These are phyloP conservation scores for Gnatocerus cornutus DNA, from an alignment of 2,888 invertebrate species.

Conservation along the genomic window DNA sequence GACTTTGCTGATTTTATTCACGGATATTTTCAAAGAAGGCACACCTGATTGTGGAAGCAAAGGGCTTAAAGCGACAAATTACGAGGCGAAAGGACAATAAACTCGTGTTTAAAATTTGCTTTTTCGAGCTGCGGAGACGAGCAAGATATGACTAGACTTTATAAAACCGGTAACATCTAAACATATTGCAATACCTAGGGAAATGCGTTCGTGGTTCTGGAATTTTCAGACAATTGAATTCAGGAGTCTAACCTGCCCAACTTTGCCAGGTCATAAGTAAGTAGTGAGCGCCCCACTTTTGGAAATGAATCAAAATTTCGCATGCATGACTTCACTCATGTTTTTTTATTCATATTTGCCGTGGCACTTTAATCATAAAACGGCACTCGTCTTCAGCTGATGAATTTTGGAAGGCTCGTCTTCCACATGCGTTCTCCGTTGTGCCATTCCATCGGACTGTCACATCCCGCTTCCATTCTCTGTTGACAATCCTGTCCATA, in stretches of 20 bases:
- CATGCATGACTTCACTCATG: too few species aligned
- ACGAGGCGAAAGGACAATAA: neutral
- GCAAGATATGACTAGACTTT: too few species aligned
- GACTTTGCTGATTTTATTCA: slow-evolving; percentile 29
- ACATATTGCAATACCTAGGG: too few species aligned
- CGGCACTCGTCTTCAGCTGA: neutral
- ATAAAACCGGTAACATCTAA: too few species aligned
- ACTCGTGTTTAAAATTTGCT: neutral
- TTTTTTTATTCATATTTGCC: too few species aligned
- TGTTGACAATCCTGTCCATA: slow-evolving; percentile 24
- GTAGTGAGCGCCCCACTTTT: too few species aligned
- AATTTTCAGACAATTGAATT: too few species aligned
- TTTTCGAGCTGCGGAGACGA: neutral
- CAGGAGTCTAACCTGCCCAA: too few species aligned
- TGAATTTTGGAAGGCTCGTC: neutral
- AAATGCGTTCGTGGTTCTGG: too few species aligned
- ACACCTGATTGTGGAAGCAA: slow-evolving; percentile 25
- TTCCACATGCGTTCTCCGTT: neutral
- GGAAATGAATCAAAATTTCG: too few species aligned
- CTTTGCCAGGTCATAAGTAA: too few species aligned
- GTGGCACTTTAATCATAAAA: neutral
- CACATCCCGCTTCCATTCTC: slow-evolving; percentile 4
- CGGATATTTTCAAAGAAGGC: slow-evolving; percentile 32
- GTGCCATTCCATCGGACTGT: neutral
- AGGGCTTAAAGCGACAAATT: neutral